Base-by-base conservation (phyloP, 2,113 vertebrate genomes). In the Ariopsis seemanni region DNA sequence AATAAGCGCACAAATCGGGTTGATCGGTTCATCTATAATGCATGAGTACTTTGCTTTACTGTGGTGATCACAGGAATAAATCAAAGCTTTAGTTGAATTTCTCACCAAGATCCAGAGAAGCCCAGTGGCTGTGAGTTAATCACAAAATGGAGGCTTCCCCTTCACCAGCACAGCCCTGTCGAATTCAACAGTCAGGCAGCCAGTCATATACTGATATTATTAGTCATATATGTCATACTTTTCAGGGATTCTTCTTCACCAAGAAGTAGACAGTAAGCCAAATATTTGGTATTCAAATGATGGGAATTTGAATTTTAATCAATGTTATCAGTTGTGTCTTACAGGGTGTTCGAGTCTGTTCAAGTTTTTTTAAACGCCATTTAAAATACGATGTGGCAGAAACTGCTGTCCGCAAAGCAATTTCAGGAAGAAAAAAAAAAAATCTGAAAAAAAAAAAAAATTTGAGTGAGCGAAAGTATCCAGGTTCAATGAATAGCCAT, bases 401-500 rank as follows among this genome's bases (percentile, higher is more conserved):
- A 88, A 77, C 75, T 34, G 82, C 81, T 25, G 67, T 69, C 58
- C 57, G 27, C 65, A 50, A 67, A 87, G 88, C 82, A 81, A 86
- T 72, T 81, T 85, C 60, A 58, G 50, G 57, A 82, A 81, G 7
- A 81, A 67, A 30, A 30, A 30, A 30, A 30, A 1, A 84, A 53
- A 55, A 20, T 42, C 42, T 42, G 42, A 4, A 42, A 42, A 42
- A 4, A n/a, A 30, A 50, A 53, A 84, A 53, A 55, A 20, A 2
- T n/a, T n/a, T 71, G 18, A 69, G 17, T 22, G 14, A 65, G 79
- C 65, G 69, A 85, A 86, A 42, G 86, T 79, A 74, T 85, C 53
- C 63, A 53, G 58, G 30, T 77, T 22, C 27, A 30, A 67, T 81
- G 84, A 86, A 88, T 84, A 86, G 87, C 65, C 81, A 86, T 83